These are phyloP conservation scores for Drosophila incognita DNA, from an alignment of 2,888 invertebrate genomes.

Conservation along the genomic window DNA sequence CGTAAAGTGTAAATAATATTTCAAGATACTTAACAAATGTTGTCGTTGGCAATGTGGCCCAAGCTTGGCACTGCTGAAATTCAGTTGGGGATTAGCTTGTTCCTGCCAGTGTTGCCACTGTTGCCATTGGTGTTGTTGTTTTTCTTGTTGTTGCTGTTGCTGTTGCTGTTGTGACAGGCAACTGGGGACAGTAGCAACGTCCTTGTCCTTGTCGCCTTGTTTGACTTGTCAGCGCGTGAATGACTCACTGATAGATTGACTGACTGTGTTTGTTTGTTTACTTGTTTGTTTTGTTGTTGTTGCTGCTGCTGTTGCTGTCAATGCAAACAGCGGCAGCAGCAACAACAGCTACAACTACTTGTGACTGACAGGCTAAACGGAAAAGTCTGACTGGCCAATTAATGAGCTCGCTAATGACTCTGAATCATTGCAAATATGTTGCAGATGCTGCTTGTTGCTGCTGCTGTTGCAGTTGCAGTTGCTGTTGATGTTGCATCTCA, in stretches of 20 bases:
- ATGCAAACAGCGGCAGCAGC: constrained; percentile 52
- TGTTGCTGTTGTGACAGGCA: constrained; percentile 28
- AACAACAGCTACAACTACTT: constrained; percentile 20
- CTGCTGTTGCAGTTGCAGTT: background rate
- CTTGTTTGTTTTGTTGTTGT: constrained; percentile 55
- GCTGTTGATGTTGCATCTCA: constrained; percentile 35
- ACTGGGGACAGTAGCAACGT: constrained; percentile 44
- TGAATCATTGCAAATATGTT: constrained; percentile 40
- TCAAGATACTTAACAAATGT: constrained; percentile 76
- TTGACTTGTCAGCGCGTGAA: constrained; percentile 74
- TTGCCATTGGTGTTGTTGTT: constrained; percentile 25
- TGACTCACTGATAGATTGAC: constrained; percentile 74
- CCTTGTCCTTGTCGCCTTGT: constrained; percentile 61
- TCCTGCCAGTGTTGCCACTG: constrained; percentile 18
- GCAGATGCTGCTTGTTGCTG: constrained; percentile 20
- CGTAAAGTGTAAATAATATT: constrained; percentile 78
- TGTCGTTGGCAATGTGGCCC: constrained; percentile 54
- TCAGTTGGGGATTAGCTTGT: constrained; percentile 70
- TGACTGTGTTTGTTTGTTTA: constrained; percentile 47
- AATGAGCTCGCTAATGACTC: constrained; percentile 69
- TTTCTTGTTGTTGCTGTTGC: constrained; percentile 8
- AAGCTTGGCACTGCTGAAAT: constrained; percentile 46
- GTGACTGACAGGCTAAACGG: constrained; percentile 48
- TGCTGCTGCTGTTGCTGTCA: constrained; percentile 43
- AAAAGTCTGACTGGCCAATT: constrained; percentile 71